Percentiles rank a stretch among this genome's conserved stretches.
phyloP scores from a whole-genome alignment of 2,797 vertebrate genomes.

The Rhodeus uyekii region DNA sequence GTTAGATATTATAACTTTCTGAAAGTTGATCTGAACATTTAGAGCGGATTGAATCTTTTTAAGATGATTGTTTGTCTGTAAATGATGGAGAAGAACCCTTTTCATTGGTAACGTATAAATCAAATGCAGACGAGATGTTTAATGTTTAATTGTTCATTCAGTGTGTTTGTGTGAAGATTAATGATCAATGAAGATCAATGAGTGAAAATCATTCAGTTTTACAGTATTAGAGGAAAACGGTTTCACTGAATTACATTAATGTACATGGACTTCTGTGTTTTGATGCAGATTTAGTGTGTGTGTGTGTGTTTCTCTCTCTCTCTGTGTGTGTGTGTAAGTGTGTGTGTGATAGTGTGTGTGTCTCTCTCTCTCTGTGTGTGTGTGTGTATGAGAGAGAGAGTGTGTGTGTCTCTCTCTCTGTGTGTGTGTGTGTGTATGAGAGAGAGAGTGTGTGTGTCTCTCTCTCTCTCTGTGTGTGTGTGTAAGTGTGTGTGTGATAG shows the following conservation, averaged over 20 bases:
- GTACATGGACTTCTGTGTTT: background rate
- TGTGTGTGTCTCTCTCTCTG: background rate
- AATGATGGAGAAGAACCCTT: background rate
- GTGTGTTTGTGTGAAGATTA: background rate
- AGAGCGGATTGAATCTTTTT: background rate
- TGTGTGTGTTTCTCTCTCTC: background rate
- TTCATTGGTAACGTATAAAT: background rate
- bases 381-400: no score
- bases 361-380: background rate
- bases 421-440: background rate
- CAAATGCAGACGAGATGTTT: background rate
- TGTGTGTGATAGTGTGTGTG: background rate
- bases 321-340: no score
- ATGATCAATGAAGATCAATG: background rate
- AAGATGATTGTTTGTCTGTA: background rate
- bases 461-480: no score
- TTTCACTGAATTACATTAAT: background rate
- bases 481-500: background rate
- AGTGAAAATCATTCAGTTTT: background rate
- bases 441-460: background rate
- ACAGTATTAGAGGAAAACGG: background rate
- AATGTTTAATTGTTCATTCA: background rate
- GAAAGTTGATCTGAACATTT: background rate
- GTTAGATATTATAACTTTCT: no score
- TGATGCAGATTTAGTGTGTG: background rate